These are phyloP conservation scores for Neoseiulus cucumeris DNA, from an alignment of 1,140 invertebrate genomes.

Conservation along the genomic window DNA sequence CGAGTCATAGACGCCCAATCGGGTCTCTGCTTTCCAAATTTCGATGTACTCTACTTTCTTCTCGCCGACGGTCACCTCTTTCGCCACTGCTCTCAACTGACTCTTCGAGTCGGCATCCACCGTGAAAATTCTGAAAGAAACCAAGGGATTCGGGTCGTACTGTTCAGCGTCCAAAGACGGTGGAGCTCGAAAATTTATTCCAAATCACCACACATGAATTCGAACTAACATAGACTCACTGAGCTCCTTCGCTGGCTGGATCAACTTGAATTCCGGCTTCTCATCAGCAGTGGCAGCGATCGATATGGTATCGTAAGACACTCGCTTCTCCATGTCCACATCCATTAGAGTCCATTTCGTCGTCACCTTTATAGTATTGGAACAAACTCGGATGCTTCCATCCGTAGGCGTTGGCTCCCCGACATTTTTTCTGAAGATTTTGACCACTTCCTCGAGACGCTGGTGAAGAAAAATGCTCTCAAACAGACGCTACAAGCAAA, in stretches of 20 bases:
- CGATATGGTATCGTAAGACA: neutral
- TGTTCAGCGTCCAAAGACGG: too few species aligned
- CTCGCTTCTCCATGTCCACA: neutral
- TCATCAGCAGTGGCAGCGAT: too few species aligned
- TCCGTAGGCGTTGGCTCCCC: neutral
- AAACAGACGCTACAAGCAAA: too few species aligned
- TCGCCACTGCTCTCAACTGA: neutral
- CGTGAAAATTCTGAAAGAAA: too few species aligned
- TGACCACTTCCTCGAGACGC: neutral
- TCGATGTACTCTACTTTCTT: neutral
- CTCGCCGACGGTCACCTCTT: neutral
- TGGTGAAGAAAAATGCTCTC: too few species aligned
- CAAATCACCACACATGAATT: too few species aligned
- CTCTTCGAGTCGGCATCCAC: too few species aligned
- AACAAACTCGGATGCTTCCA: neutral
- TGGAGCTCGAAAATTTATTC: too few species aligned
- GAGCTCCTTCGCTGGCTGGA: too few species aligned
- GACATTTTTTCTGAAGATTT: neutral
- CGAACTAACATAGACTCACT: too few species aligned
- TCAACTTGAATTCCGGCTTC: too few species aligned
- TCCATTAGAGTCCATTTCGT: neutral
- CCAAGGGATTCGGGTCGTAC: too few species aligned
- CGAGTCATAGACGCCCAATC: neutral
- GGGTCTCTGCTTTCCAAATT: neutral
- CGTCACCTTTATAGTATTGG: neutral